These are phyloP conservation scores for Cyphomyrus plagiostoma DNA, from an alignment of 2,113 vertebrate species.

Conservation along the genomic window DNA sequence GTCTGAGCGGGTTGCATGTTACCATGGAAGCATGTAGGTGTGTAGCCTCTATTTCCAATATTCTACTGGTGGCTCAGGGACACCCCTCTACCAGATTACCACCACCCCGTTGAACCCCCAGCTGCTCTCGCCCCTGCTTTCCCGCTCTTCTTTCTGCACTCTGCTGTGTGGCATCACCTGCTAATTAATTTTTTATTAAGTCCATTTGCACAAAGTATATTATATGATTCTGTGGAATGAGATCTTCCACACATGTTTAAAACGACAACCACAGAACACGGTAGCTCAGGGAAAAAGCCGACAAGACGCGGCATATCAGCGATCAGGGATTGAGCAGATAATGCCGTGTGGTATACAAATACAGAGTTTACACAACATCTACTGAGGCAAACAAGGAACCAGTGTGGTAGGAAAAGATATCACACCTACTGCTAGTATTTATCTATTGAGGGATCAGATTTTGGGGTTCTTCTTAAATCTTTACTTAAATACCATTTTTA, in stretches of 20 bases:
- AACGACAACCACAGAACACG: conserved; percentile 16
- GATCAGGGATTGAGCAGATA: not conserved
- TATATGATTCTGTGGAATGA: conserved; percentile 50
- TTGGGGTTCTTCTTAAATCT: not conserved
- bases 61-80: not conserved
- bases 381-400: not conserved
- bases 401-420: not conserved
- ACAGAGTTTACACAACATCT: not conserved
- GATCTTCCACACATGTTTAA: conserved; percentile 47
- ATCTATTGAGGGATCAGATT: not conserved
- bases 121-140: not conserved
- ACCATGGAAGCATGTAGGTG: not conserved
- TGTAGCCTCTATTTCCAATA: not conserved
- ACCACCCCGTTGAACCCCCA: not conserved
- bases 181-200: conserved; percentile 61
- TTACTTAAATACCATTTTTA: not conserved
- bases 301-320: not conserved
- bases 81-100: not conserved
- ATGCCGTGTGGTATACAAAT: not conserved
- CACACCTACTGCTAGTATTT: not conserved
- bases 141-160: conserved; percentile 17
- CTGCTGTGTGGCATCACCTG: conserved; percentile 43
- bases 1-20: not conserved
- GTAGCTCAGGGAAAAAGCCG: not conserved
- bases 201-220: conserved; percentile 50